phyloP scores from a whole-genome alignment of 2,113 vertebrate species.

The Stigmatopora nigra region DNA sequence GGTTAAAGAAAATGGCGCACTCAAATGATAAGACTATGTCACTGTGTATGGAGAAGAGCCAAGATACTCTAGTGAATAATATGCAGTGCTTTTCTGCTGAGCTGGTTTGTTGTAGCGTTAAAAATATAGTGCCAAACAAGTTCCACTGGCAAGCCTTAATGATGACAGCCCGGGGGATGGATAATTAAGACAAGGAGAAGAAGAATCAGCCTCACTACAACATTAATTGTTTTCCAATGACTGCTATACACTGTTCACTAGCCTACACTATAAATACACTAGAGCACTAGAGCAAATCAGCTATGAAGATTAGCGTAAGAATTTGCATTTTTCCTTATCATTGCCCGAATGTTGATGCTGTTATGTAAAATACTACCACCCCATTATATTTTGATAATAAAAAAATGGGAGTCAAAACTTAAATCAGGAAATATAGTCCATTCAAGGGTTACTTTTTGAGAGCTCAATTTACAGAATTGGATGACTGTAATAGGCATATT shows the following conservation, averaged over 20 bases:
- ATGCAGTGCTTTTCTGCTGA: constrained; percentile 53
- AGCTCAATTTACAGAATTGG: not conserved
- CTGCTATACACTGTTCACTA: constrained; percentile 9
- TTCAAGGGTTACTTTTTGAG: not conserved
- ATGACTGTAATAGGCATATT: constrained; percentile 8
- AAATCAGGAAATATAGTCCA: not conserved
- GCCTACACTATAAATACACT: constrained; percentile 6
- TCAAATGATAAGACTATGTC: constrained; percentile 55
- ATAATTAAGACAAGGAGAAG: constrained; percentile 53
- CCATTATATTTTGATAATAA: not conserved
- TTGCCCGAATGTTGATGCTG: not conserved
- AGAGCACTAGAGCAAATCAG: constrained; percentile 1
- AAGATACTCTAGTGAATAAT: constrained; percentile 59
- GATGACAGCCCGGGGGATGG: constrained; percentile 47
- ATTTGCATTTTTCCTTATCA: not conserved
- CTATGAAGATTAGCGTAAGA: not conserved
- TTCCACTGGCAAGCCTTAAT: constrained; percentile 55
- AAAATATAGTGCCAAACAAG: constrained; percentile 56
- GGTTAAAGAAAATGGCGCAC: constrained; percentile 15
- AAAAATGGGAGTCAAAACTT: not conserved
- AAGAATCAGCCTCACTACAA: constrained; percentile 27
- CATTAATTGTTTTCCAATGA: constrained; percentile 38
- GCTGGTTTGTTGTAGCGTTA: constrained; percentile 55
- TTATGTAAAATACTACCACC: not conserved
- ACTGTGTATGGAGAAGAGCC: constrained; percentile 48